Conservation (phyloP, 2,888 invertebrate genomes). For the Hydraecia micacea region DNA sequence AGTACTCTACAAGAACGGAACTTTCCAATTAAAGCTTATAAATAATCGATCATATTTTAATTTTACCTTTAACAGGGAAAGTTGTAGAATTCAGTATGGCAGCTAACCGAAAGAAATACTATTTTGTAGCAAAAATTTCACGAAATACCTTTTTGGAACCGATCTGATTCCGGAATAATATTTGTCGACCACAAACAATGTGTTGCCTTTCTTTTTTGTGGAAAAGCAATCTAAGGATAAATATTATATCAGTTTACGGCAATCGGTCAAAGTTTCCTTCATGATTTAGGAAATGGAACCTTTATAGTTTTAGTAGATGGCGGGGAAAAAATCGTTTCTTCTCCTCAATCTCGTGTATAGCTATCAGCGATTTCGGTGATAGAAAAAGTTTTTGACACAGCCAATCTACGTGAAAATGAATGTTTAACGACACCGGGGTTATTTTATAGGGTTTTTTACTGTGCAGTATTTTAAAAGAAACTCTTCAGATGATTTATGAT, state of each 20-base stretch:
- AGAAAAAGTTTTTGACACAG: constrained; percentile 60
- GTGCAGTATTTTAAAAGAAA: constrained; percentile 32
- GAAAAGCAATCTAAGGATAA: constrained; percentile 75
- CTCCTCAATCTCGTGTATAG: constrained; percentile 46
- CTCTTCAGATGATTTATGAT: not conserved
- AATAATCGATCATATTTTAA: constrained; percentile 32
- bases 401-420: constrained; percentile 53
- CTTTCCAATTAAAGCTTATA: constrained; percentile 29
- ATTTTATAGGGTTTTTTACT: constrained; percentile 29
- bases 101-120: constrained; percentile 31
- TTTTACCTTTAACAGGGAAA: constrained; percentile 9
- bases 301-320: constrained; percentile 69
- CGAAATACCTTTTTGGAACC: constrained; percentile 67
- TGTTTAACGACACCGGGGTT: constrained; percentile 34
- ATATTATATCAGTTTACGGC: constrained; percentile 74
- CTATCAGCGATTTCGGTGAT: constrained; percentile 62
- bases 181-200: constrained; percentile 73
- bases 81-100: constrained; percentile 9
- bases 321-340: constrained; percentile 55
- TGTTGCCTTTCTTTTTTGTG: constrained; percentile 70
- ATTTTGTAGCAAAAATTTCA: constrained; percentile 55
- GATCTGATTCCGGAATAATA: constrained; percentile 71
- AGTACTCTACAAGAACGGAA: not conserved
- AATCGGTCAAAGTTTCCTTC: constrained; percentile 72
- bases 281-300: constrained; percentile 69